Conservation (phyloP, 2,888 invertebrate genomes). For the Drosophila borealis region DNA sequence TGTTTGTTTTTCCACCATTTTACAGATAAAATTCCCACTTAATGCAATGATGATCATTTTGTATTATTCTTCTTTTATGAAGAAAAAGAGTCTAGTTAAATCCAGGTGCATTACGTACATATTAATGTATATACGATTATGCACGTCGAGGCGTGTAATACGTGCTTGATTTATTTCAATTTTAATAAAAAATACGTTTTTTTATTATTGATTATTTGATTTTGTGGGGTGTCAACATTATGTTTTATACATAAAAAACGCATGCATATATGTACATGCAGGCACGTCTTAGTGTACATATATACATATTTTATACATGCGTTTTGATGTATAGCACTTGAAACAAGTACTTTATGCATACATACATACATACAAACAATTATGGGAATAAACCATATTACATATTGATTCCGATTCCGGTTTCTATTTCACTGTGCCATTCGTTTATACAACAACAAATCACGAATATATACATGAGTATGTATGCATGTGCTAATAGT, state of each 20-base stretch:
- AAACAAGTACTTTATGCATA: constrained; percentile 40
- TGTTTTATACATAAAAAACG: constrained; percentile 10
- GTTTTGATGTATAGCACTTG: constrained; percentile 1
- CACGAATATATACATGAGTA: constrained; percentile 12
- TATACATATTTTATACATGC: background rate
- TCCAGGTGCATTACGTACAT: background rate
- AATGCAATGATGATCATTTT: background rate
- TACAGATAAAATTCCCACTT: background rate
- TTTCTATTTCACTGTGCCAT: constrained; percentile 75
- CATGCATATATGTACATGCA: constrained; percentile 6
- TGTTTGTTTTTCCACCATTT: background rate
- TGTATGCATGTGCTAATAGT: constrained; percentile 24
- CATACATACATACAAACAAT: constrained; percentile 27
- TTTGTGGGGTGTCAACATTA: constrained; percentile 25
- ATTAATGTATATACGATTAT: constrained; percentile 15
- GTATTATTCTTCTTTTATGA: background rate
- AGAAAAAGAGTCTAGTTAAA: background rate
- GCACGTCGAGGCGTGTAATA: constrained; percentile 38
- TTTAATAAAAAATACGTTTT: constrained; percentile 26
- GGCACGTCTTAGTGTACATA: constrained; percentile 3
- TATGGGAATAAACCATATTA: constrained; percentile 54
- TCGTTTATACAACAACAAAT: constrained; percentile 45
- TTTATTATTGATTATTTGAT: constrained; percentile 38
- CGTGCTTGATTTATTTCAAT: constrained; percentile 44
- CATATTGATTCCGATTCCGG: constrained; percentile 66